Conservation (phyloP, 2,888 invertebrate species). For the Campoplex nolae region DNA sequence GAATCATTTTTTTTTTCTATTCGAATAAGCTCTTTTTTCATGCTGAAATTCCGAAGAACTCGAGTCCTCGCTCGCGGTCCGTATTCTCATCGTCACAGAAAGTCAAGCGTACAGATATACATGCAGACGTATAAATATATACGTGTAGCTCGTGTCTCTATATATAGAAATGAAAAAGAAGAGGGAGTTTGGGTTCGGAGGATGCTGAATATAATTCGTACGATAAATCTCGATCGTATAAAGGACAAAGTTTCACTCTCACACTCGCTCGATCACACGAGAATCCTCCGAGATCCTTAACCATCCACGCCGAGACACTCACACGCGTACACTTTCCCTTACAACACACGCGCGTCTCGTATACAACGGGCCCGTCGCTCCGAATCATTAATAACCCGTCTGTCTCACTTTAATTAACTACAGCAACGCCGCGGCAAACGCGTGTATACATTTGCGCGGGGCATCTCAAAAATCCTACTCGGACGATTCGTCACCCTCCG, state of each 20-base stretch:
- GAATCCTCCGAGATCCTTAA: constrained; percentile 41
- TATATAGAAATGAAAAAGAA: constrained; percentile 20
- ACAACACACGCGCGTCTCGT: constrained; percentile 30
- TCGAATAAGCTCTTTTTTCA: background rate
- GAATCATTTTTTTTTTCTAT: background rate
- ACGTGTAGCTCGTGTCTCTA: background rate
- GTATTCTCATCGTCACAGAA: constrained; percentile 46
- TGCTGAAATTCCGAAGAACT: background rate
- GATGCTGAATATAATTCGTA: constrained; percentile 44
- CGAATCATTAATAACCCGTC: constrained; percentile 67
- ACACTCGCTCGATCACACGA: constrained; percentile 13
- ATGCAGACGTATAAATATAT: background rate
- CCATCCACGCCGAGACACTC: constrained; percentile 1
- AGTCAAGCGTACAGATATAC: background rate
- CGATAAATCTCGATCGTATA: constrained; percentile 54
- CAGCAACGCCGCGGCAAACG: constrained; percentile 53
- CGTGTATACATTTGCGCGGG: constrained; percentile 32
- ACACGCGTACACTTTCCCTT: background rate
- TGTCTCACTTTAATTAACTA: constrained; percentile 65
- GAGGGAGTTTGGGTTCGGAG: constrained; percentile 22
- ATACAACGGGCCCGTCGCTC: constrained; percentile 59
- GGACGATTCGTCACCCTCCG: constrained; percentile 80
- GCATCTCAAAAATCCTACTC: constrained; percentile 57
- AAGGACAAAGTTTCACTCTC: constrained; percentile 37
- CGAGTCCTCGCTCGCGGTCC: constrained; percentile 27